Base-by-base conservation (phyloP, 2,797 vertebrate species). In the Poecilia picta region DNA sequence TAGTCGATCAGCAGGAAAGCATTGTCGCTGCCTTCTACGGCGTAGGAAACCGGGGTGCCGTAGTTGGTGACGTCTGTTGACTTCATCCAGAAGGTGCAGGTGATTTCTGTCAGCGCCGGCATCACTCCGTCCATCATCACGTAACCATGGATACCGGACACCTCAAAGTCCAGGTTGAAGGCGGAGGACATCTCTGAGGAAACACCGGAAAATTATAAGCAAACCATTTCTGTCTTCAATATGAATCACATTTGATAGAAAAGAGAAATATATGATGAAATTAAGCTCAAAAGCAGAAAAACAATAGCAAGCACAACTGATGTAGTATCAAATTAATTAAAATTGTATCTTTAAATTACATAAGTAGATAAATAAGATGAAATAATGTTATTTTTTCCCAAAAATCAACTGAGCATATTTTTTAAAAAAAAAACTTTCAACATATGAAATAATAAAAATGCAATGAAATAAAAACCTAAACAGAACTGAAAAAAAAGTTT, bases 91-190 rank as follows among this genome's bases (percentile, higher is more conserved):
- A 99, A 99, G 0, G 97, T 88, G 83, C 97, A 98, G 20, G 97
- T 98, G 85, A 99, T 94, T 79, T 97, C 97, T 49, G 91, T 96
- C 81, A 99, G 96, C 0, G 97, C 86, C 0, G 98, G 98, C 90
- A 99, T 96, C 72, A 96, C 75, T 4, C 96, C 96, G 25, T 99
- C 98, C 92, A 99, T 97, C 93, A 99, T 96, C 75, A 97, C 96
- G 0, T 98, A 99, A 66, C 96, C 96, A 59, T 99, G 98, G 94
- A 98, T 98, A 85, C 97, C 98, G 46, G 98, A 99, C 82, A 99
- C 97, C 91, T 99, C 98, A 91, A 99, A 99, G 93, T 98, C 97
- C 95, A 99, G 94, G 93, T 99, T 98, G 94, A 99, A 99, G 77
- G 96, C 95, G n/a, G 95, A 93, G 71, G 98, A 97, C 97, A 98